phyloP scores from a whole-genome alignment of 2,888 invertebrate species.

The Branchellion lobata region DNA sequence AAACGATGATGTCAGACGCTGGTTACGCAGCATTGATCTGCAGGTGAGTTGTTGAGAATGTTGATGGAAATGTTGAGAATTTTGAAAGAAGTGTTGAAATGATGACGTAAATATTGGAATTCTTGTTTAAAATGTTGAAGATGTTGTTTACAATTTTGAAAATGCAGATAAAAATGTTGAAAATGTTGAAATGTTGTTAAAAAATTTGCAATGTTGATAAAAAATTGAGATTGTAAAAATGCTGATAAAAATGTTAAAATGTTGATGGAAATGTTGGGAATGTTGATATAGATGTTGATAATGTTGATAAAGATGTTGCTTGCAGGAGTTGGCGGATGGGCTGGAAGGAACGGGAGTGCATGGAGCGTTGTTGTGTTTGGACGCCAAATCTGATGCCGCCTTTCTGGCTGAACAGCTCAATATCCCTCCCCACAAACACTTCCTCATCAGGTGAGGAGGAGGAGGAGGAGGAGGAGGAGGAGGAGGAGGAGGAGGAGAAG shows the following conservation, averaged over 20 bases:
- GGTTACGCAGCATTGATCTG: constrained; percentile 89
- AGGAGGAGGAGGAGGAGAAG: constrained; percentile 5
- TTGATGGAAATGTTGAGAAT: not conserved
- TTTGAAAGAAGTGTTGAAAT: not conserved
- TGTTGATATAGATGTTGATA: not conserved
- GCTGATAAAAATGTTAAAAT: not conserved
- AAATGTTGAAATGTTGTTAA: no score
- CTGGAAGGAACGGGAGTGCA: constrained; percentile 89
- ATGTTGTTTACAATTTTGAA: no score
- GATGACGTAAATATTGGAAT: not conserved
- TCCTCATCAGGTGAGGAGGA: constrained; percentile 62
- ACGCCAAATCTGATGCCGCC: constrained; percentile 89
- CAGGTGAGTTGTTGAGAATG: constrained; percentile 62
- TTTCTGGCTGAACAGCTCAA: constrained; percentile 83
- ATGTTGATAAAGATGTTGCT: not conserved
- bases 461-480: no score
- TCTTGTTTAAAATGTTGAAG: no score
- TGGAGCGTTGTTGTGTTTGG: constrained; percentile 86
- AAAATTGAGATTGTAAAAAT: no score
- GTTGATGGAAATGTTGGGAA: not conserved
- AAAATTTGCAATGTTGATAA: no score
- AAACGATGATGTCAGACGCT: constrained; percentile 87
- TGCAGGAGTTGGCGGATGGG: constrained; percentile 81
- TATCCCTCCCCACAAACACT: constrained; percentile 87
- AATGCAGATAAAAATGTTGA: no score